A percentile compares a stretch with the other conserved stretches of the same genome.
phyloP scores from a whole-genome alignment of 2,888 invertebrate species.

The Aplocera efformata region DNA sequence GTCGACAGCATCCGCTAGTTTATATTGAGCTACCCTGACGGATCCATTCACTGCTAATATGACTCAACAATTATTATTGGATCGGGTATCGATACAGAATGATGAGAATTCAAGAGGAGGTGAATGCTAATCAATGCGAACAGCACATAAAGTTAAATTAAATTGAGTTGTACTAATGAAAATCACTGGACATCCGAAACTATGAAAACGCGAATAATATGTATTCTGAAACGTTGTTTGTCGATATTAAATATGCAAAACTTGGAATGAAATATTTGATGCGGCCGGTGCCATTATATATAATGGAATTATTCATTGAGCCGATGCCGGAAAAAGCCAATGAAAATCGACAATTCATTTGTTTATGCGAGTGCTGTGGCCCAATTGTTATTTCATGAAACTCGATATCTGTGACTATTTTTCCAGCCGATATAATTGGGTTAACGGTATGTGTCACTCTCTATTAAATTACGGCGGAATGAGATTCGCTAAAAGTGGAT shows the following conservation, averaged over 20 bases:
- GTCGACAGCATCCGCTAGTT: conserved; percentile 63
- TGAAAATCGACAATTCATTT: conserved; percentile 72
- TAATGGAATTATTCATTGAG: conserved; percentile 74
- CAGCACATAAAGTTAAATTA: not conserved
- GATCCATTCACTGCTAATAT: conserved; percentile 42
- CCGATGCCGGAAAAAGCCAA: conserved; percentile 69
- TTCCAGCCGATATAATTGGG: conserved; percentile 45
- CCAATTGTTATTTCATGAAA: conserved; percentile 55
- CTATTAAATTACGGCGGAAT: conserved; percentile 21
- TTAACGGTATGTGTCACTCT: conserved; percentile 40
- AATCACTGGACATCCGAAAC: conserved; percentile 8
- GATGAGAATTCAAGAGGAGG: not conserved
- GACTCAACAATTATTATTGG: conserved; percentile 22
- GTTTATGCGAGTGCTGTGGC: conserved; percentile 63
- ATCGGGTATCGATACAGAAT: conserved; percentile 14
- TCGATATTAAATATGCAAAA: conserved; percentile 72
- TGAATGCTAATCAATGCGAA: not conserved
- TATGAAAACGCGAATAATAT: conserved; percentile 27
- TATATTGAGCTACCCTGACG: conserved; percentile 51
- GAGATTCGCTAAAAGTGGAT: conserved; percentile 8
- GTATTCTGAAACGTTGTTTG: conserved; percentile 61
- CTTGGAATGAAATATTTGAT: conserved; percentile 72
- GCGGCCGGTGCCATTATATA: conserved; percentile 70
- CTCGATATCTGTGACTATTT: conserved; percentile 40
- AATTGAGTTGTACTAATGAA: conserved; percentile 3